phyloP scores from a whole-genome alignment of 1,140 invertebrate genomes.

The Gryon sp. region DNA sequence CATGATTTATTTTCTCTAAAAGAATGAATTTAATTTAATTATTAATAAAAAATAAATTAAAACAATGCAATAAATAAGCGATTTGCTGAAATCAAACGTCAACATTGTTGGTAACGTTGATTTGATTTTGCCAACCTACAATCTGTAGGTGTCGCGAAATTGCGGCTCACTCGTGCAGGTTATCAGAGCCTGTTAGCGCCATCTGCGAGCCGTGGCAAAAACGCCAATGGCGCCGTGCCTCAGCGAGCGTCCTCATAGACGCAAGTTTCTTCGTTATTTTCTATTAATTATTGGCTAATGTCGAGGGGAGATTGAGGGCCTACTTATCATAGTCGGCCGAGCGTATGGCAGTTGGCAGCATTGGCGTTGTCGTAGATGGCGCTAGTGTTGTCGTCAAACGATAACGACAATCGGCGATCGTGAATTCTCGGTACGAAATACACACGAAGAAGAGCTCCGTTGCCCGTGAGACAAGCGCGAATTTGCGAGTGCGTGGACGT shows the following conservation, averaged over 20 bases:
- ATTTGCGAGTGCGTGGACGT: conserved; percentile 40
- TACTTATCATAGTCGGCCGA: conserved; percentile 37
- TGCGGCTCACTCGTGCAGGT: too few species aligned
- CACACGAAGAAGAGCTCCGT: conserved; percentile 17
- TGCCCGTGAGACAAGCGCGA: conserved; percentile 20
- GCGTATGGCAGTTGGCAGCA: conserved; percentile 18
- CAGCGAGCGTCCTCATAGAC: conserved; percentile 27
- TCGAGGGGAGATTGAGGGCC: conserved; percentile 8
- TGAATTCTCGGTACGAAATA: conserved; percentile 18
- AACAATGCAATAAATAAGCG: conserved; percentile 48
- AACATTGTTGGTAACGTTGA: too few species aligned
- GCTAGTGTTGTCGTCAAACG: not conserved
- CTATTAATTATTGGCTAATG: too few species aligned
- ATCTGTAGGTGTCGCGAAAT: not conserved
- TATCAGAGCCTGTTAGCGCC: too few species aligned
- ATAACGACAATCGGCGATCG: not conserved
- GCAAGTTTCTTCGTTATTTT: not conserved
- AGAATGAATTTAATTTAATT: conserved; percentile 33
- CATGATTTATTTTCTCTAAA: conserved; percentile 12
- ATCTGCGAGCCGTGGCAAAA: too few species aligned
- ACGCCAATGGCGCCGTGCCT: not conserved
- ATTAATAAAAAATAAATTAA: conserved; percentile 48
- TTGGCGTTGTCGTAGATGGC: not conserved
- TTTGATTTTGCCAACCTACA: too few species aligned
- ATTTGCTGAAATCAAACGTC: not conserved